Evolutionary conservation across 2,797 vertebrate genomes (phyloP).

Genomic region (Petrocephalus sullivani): DNA sequence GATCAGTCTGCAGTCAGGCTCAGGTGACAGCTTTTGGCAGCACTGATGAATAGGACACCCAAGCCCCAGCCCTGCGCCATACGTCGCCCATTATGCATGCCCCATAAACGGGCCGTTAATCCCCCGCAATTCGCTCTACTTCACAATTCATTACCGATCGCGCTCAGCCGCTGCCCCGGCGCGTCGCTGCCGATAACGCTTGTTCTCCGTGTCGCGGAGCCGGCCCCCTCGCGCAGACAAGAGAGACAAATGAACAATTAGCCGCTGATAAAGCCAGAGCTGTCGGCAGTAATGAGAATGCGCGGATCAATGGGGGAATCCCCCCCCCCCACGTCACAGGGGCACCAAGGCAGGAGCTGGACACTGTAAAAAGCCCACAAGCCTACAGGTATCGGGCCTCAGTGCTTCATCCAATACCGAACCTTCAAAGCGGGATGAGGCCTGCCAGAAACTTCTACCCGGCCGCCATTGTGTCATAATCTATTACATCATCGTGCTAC

Average conservation of each 20-base stretch:
- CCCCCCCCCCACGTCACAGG: neutral
- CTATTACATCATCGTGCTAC: neutral
- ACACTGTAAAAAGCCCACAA: neutral
- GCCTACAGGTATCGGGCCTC: neutral
- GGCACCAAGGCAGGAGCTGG: neutral
- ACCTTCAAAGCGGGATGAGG: neutral
- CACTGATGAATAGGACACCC: neutral
- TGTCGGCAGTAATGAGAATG: neutral
- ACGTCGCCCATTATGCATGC: neutral
- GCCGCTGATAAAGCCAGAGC: neutral
- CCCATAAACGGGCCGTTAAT: neutral
- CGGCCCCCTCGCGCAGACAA: neutral
- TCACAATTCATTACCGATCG: neutral
- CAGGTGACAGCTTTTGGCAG: neutral
- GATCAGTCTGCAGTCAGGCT: neutral
- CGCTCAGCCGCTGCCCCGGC: neutral
- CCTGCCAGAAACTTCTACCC: neutral
- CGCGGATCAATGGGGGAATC: neutral
- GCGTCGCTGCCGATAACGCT: neutral
- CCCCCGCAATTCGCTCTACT: neutral
- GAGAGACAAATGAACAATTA: conserved; percentile 7
- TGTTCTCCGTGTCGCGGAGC: neutral
- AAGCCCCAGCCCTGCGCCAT: neutral
- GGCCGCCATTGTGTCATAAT: neutral
- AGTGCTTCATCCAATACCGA: neutral